Evolutionary conservation across 64 coral and sea anemone species (phyloP).

Genomic region (Porites lutea): DNA sequence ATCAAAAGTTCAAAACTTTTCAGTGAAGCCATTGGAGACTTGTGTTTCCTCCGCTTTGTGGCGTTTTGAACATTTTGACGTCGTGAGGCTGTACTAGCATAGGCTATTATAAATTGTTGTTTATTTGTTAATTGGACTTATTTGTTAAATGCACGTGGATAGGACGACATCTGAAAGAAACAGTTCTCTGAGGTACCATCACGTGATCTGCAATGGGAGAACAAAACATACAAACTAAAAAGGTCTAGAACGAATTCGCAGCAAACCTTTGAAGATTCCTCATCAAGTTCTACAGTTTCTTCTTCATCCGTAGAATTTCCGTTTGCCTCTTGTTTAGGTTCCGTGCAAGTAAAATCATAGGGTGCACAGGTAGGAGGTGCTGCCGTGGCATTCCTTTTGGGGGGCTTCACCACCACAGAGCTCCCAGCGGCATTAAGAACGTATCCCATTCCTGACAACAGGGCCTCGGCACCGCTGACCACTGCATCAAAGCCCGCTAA

Average conservation of each 20-base stretch:
- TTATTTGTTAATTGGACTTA: no score
- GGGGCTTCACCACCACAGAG: background rate
- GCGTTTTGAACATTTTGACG: no score
- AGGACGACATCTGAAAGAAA: no score
- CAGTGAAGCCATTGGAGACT: no score
- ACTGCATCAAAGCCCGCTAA: conserved; percentile 57
- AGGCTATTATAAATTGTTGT: no score
- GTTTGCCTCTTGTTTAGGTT: background rate
- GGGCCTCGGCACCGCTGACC: conserved; percentile 14
- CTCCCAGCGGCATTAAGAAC: conserved; percentile 31
- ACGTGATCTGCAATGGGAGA: no score
- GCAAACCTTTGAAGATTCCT: conserved; percentile 17
- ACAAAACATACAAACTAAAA: no score
- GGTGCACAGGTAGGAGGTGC: background rate
- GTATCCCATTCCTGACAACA: conserved; percentile 42
- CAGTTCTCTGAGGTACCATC: no score
- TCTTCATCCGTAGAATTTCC: background rate
- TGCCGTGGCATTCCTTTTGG: background rate
- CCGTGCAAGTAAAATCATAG: background rate
- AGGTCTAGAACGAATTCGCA: background rate
- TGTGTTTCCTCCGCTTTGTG: no score
- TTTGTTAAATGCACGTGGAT: no score
- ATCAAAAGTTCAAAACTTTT: no score
- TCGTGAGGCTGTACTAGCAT: no score
- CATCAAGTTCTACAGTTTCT: conserved; percentile 7